These are phyloP conservation scores for Notarius lentiginosus DNA, from an alignment of 2,113 vertebrate species.

Conservation along the genomic window DNA sequence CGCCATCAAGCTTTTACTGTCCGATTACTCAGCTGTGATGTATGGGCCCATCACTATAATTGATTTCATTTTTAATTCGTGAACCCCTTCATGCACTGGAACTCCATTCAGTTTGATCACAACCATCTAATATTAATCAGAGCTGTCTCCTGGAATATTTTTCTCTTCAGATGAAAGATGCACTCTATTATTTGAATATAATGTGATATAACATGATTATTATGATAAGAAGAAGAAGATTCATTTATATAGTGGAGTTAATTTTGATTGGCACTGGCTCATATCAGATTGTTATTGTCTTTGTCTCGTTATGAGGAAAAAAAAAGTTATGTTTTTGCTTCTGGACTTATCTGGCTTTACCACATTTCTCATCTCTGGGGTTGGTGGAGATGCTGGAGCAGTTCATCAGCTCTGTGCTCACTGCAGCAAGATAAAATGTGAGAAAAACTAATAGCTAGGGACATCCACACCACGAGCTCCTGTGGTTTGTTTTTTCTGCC, in stretches of 20 bases:
- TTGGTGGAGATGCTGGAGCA: not conserved
- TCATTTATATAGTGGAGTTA: not conserved
- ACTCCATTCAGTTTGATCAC: not conserved
- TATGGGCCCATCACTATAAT: not conserved
- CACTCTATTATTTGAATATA: not conserved
- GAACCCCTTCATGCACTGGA: not conserved
- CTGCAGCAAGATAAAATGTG: not conserved
- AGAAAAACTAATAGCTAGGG: not conserved
- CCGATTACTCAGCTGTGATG: not conserved
- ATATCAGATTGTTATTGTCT: not conserved
- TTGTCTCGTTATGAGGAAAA: not conserved
- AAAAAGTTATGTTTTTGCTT: not conserved
- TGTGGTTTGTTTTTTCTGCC: not conserved
- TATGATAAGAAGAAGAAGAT: not conserved
- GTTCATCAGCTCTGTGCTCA: not conserved
- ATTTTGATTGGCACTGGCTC: not conserved
- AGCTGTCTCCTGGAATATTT: not conserved
- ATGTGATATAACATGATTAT: not conserved
- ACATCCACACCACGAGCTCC: not conserved
- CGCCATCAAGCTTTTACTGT: not conserved
- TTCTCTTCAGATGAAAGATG: not conserved
- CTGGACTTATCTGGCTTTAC: not conserved
- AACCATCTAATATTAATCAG: not conserved
- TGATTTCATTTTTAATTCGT: constrained; percentile 5
- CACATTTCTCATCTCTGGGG: not conserved